Conservation (phyloP, 2,113 vertebrate species). For the Brienomyrus brachyistius region DNA sequence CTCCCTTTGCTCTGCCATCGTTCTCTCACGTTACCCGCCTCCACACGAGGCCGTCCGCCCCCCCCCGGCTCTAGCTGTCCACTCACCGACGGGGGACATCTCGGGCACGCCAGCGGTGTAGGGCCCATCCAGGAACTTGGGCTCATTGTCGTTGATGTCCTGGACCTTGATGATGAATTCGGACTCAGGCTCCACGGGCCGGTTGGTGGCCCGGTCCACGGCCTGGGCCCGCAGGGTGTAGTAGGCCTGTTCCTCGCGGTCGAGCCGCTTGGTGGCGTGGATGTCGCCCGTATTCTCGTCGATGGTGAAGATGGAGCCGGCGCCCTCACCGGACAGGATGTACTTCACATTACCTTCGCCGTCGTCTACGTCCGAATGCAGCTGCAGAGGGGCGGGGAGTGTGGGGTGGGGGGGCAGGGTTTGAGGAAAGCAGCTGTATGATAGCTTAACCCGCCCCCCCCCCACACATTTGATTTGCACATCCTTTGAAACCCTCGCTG, state of each 20-base stretch:
- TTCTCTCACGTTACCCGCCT: neutral
- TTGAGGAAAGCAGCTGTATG: neutral
- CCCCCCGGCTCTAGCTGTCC: neutral
- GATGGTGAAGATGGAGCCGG: conserved; percentile 85
- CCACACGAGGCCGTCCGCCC: neutral
- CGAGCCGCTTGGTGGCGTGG: conserved; percentile 82
- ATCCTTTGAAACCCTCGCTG: neutral
- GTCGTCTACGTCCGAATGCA: conserved; percentile 89
- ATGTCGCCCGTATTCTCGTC: conserved; percentile 90
- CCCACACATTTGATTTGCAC: neutral
- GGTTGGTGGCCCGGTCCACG: conserved; percentile 67
- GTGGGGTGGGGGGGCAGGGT: too few species aligned
- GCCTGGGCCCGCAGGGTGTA: conserved; percentile 81
- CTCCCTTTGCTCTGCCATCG: neutral
- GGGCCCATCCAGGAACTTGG: conserved; percentile 76
- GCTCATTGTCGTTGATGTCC: conserved; percentile 59
- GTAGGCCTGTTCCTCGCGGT: conserved; percentile 84
- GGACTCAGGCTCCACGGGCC: conserved; percentile 77
- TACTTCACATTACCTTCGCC: conserved; percentile 84
- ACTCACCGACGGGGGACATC: conserved; percentile 72
- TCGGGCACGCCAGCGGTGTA: conserved; percentile 78
- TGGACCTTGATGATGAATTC: conserved; percentile 78
- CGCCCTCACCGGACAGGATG: conserved; percentile 82
- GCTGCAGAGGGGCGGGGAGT: conserved; percentile 50
- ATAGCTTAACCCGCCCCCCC: neutral